Evolutionary conservation across 2,113 vertebrate species (phyloP).

Genomic region (Steatornis caripensis): DNA sequence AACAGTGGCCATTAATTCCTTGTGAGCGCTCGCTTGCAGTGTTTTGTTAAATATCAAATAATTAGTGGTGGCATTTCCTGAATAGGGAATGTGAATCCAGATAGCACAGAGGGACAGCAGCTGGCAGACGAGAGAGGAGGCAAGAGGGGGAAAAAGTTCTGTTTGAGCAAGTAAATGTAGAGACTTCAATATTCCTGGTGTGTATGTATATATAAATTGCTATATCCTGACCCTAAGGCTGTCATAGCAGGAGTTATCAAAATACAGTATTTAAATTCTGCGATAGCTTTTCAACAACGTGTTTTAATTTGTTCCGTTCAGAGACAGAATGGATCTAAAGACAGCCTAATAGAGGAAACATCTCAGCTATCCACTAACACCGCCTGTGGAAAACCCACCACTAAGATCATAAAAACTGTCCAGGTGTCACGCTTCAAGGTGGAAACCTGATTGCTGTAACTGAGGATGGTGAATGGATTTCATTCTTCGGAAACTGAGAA

Average conservation of each 20-base stretch:
- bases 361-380: conserved; percentile 57
- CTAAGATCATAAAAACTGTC: conserved; percentile 78
- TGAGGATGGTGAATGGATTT: not conserved
- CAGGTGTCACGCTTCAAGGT: conserved; percentile 73
- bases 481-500: conserved; percentile 45
- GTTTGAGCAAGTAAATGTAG: not conserved
- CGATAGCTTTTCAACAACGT: not conserved
- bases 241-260: not conserved
- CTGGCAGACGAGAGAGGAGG: not conserved
- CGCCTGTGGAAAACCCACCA: conserved; percentile 65
- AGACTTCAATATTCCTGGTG: not conserved
- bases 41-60: not conserved
- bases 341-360: conserved; percentile 77
- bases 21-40: not conserved
- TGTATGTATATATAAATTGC: not conserved
- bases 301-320: conserved; percentile 48
- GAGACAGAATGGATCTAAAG: conserved; percentile 82
- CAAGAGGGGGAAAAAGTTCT: not conserved
- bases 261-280: not conserved
- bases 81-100: not conserved
- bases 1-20: not conserved
- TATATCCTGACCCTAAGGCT: not conserved
- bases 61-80: not conserved
- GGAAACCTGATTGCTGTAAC: conserved; percentile 73
- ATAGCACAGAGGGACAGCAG: not conserved